Evolutionary conservation across 2,888 invertebrate genomes (phyloP), one percentile per base, ranked within the genome.

Genomic region (Ophioninae sp.): DNA sequence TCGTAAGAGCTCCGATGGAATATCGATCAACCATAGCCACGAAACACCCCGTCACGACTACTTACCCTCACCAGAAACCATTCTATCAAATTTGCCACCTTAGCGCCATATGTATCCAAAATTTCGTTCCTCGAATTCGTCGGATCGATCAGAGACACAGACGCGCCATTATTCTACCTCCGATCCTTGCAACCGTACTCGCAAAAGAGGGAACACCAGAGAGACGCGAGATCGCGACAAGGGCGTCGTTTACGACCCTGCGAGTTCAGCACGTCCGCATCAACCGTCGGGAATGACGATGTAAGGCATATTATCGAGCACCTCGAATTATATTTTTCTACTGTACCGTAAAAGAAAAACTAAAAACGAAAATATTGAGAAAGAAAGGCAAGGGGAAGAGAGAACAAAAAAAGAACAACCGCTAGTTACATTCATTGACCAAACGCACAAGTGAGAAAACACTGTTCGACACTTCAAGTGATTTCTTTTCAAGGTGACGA

Each of bases 321-420:
- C 88, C 89, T 89, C 85, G 90, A 89, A 92, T 91, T 92, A 91
- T 92, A 92, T 92, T 92, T 92, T 92, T 92, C 90, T 92, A 92
- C 92, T 89, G 87, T 90, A 91, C 87, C 83, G 85, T 83, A 80
- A 83, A 83, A 70, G 41, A 70, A 69, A 6, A 62, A 50, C 41
- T n/a, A 44, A 68, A 68, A 61, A 64, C 20, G 56, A 37, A 59
- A 13, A 50, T 17, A 50, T 17, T 17, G 17, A 17, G 50, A 50
- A 17, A 17, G 50, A 3, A 3, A 50, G 30, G 50, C 59, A 17
- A 62, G 41, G 57, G 13, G 21, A 17, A 61, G 39, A 69, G 13
- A 57, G 68, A 56, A 8, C 67, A 57, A 79, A 41, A 44, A 72
- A 67, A 59, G 20, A 76, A 39, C 21, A 78, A 68, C 70, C 39